A percentile compares a stretch with the other conserved stretches of the same genome.
Evolutionary conservation across 35 echinoderm and acorn worm genomes (phyloP).

Genomic region (Diadema setosum): DNA sequence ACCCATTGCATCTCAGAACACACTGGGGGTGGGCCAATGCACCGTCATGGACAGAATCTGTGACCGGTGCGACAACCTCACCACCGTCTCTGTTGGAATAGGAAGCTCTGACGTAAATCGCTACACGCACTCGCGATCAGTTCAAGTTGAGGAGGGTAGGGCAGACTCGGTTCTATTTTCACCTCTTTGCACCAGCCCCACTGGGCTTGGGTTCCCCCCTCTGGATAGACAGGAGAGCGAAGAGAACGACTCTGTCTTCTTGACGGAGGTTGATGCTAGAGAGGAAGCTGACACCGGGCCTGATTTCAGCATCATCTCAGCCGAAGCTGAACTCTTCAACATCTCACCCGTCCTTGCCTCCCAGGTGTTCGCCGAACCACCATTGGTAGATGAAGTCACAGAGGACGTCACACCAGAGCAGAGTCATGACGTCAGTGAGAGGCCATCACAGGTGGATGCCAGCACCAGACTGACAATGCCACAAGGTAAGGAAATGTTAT

Average conservation of each 20-base stretch:
- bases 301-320: too few species aligned
- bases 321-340: too few species aligned
- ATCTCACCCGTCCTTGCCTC: too few species aligned
- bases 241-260: background rate
- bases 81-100: conserved; percentile 13
- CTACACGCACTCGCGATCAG: conserved; percentile 17
- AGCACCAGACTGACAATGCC: too few species aligned
- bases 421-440: too few species aligned
- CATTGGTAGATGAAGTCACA: too few species aligned
- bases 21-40: conserved; percentile 44
- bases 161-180: background rate
- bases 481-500: too few species aligned
- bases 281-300: too few species aligned
- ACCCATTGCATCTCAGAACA: background rate
- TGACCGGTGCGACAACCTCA: conserved; percentile 74
- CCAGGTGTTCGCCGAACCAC: too few species aligned
- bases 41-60: conserved; percentile 64
- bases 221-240: background rate
- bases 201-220: background rate
- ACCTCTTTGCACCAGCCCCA: background rate
- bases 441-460: too few species aligned
- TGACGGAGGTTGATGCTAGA: too few species aligned
- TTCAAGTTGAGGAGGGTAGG: background rate
- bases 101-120: conserved; percentile 3
- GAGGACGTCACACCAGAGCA: too few species aligned